Conservation (phyloP, 2,888 invertebrate species). For the Heteromurus nitidus region DNA sequence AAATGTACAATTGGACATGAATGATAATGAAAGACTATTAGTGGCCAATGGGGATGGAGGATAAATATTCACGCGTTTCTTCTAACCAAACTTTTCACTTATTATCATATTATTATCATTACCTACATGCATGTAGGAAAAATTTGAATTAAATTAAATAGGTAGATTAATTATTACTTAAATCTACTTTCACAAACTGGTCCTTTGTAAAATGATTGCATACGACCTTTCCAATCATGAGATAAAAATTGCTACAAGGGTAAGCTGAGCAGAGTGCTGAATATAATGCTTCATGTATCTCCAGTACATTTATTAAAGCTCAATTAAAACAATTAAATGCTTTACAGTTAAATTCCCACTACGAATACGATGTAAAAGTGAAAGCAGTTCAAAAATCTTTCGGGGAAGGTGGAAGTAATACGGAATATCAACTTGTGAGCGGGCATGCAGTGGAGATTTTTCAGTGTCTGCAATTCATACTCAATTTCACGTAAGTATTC, state of each 20-base stretch:
- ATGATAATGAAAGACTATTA: no score
- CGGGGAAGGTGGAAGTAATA: neutral
- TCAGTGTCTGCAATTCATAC: neutral
- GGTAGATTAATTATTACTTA: no score
- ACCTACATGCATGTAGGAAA: no score
- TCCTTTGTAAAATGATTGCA: neutral
- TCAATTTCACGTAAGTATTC: slow-evolving; percentile 23
- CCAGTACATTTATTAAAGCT: neutral
- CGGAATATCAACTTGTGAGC: neutral
- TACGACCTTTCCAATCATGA: neutral
- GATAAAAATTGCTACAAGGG: slow-evolving; percentile 12
- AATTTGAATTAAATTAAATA: no score
- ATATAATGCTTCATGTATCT: neutral
- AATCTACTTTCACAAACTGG: no score
- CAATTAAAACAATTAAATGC: neutral
- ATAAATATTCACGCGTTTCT: no score
- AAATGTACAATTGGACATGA: no score
- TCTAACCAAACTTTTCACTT: no score
- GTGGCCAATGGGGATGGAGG: no score
- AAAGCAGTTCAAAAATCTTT: neutral
- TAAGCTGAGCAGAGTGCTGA: no score
- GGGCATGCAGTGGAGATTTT: slow-evolving; percentile 21
- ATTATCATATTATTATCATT: no score
- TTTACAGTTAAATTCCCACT: neutral
- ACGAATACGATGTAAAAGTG: slow-evolving; percentile 27